phyloP scores from a whole-genome alignment of 2,113 vertebrate species.

The Ploceus nigricollis region DNA sequence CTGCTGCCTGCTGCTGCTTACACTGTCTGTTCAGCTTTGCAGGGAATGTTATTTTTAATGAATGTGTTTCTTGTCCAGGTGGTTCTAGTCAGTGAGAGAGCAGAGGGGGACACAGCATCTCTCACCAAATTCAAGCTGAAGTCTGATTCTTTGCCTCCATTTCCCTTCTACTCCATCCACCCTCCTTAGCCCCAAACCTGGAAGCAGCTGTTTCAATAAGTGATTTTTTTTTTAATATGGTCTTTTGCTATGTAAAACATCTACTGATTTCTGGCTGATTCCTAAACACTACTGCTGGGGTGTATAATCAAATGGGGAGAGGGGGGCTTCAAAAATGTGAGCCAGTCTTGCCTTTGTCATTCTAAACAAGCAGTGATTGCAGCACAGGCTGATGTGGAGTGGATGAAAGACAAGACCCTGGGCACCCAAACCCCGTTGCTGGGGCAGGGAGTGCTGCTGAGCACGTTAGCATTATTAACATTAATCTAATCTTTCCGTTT shows the following conservation, averaged over 20 bases:
- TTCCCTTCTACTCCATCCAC: neutral
- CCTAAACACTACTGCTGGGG: neutral
- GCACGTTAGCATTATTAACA: constrained; percentile 62
- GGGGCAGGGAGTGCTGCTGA: neutral
- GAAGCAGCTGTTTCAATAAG: constrained; percentile 5
- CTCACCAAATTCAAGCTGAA: neutral
- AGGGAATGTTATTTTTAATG: neutral
- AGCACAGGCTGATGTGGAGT: neutral
- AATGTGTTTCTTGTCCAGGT: neutral
- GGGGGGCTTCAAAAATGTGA: neutral
- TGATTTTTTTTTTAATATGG: neutral
- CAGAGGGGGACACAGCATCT: neutral
- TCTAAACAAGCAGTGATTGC: neutral
- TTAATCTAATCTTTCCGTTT: constrained; percentile 65
- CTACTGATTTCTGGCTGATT: constrained; percentile 18
- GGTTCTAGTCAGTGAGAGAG: neutral
- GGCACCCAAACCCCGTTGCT: neutral
- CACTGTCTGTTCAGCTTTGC: neutral
- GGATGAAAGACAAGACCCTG: neutral
- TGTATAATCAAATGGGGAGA: neutral
- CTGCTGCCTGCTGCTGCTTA: neutral
- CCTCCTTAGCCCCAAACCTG: neutral
- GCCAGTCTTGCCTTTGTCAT: neutral
- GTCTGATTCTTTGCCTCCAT: neutral
- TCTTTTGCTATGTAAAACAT: neutral